Conservation (phyloP, 1,140 invertebrate species). For the Eueides isabella region DNA sequence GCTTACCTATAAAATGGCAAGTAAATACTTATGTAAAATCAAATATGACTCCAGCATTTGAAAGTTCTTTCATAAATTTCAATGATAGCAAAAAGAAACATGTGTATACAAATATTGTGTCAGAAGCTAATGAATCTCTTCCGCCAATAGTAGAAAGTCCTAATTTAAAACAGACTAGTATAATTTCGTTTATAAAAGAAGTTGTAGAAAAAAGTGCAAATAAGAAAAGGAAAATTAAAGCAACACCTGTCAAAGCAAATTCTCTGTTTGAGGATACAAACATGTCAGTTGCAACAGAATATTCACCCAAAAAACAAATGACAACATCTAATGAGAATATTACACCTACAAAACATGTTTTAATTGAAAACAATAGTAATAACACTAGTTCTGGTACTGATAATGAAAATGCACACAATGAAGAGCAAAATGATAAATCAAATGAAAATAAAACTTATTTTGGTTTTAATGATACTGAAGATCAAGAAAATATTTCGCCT, state of each 20-base stretch:
- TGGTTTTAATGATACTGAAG: conserved; percentile 74
- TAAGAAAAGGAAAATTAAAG: conserved; percentile 57
- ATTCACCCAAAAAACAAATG: conserved; percentile 33
- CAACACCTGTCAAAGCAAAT: conserved; percentile 61
- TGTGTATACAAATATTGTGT: conserved; percentile 72
- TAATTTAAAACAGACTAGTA: conserved; percentile 70
- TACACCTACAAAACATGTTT: conserved; percentile 23
- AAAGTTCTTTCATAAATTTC: conserved; percentile 69
- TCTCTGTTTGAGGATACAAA: conserved; percentile 55
- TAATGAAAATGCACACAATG: neutral
- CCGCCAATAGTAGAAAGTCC: conserved; percentile 51
- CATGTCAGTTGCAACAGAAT: conserved; percentile 39
- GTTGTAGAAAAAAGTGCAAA: conserved; percentile 62
- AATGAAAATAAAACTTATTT: conserved; percentile 63
- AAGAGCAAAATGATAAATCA: conserved; percentile 50
- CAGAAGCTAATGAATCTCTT: conserved; percentile 49
- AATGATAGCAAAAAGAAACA: conserved; percentile 71
- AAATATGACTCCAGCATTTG: conserved; percentile 75
- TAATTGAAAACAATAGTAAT: conserved; percentile 35
- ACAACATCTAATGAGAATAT: conserved; percentile 39
- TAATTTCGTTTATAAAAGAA: conserved; percentile 76
- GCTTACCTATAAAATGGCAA: conserved; percentile 73
- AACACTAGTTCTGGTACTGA: conserved; percentile 27
- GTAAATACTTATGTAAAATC: conserved; percentile 71
- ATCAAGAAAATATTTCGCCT: conserved; percentile 72